Evolutionary conservation across 2,888 invertebrate genomes (phyloP), one percentile per base, ranked within the genome.

Genomic region (Thymelicus acteon): DNA sequence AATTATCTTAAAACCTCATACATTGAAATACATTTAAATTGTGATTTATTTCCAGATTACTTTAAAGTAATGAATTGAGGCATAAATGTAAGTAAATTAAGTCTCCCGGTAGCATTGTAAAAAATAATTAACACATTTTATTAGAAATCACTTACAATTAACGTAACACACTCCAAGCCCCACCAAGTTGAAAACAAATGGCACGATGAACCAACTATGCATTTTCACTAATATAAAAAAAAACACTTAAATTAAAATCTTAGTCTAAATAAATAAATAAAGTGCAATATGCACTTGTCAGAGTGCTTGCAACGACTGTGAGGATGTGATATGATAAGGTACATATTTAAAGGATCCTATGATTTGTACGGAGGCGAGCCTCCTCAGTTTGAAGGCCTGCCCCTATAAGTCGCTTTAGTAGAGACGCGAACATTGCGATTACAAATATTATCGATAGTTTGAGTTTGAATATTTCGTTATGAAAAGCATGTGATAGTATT

Each of bases 361-460:
- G 88, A 90, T 92, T 92, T 92, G 91, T 88, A 86, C 83, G 82
- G 84, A 86, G 85, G 81, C 80, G 79, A 81, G 85, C 86, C 87
- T 86, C 88, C 89, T 85, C 84, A 81, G 79, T 80, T 83, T 83
- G 90, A 93, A 93, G 93, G 93, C 82, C 89, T 90, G 84, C 93
- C 93, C 93, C 90, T 92, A 93, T 93, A 85, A 70, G 73, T 78
- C 73, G 75, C 72, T 81, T 52, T 87, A 86, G 78, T 89, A 82
- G 80, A 86, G 58, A 79, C 57, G 72, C 49, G 15, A 52, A 12
- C 39, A 60, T 69, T 47, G 62, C 57, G 44, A 44, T 61, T n/a
- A 24, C 52, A 57, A n/a, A 31, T 31, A 31, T 13, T 73, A 73
- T 76, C 78, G 75, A 74, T 61, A 60, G 8, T 39, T 61, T 15